Evolutionary conservation across 2,113 vertebrate genomes (phyloP), one percentile per base, ranked within the genome.

Genomic region (Mystacornis crossleyi): DNA sequence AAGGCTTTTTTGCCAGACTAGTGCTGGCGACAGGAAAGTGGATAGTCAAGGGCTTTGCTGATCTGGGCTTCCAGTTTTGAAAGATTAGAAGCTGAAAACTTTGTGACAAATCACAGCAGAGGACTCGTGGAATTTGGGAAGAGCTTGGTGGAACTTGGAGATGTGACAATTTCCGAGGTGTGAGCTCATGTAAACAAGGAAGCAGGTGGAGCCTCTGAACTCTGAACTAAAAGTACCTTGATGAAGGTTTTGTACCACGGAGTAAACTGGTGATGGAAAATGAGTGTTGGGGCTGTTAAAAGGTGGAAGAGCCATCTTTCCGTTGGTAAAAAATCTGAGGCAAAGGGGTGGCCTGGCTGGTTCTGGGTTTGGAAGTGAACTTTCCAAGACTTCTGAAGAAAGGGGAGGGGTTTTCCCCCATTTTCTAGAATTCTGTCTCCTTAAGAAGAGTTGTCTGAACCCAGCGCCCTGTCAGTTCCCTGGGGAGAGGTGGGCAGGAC

Each of bases 401-500:
- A 36, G 33, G 17, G 25, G 34, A 66, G 20, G 10, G 5, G 3
- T 3, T 51, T 75, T 58, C 5, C 51, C 14, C 16, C 20, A 21
- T 51, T 75, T 67, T 43, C 31, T 50, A 43, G 61, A 67, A 31
- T 67, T 58, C 71, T 50, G 16, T 89, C 60, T 28, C 50, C 15
- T 54, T 40, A 54, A 73, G 58, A 83, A 57, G 48, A 40, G 21
- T 20, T 81, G 15, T 65, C 20, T 54, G 48, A 85, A 72, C 20
- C 21, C 2, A 0, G 6, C 0, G 0, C 26, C 47, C 5, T 48
- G 9, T 31, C 31, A 31, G 33, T 12, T 64, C 77, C 33, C 67
- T 33, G 11, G 4, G 19, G 34, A 60, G 66, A 54, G 40, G 28
- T 65, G 50, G 33, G 23, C 43, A 57, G 51, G 42, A 50, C 8